phyloP scores from a whole-genome alignment of 2,888 invertebrate genomes.

The Drosophila borealis region DNA sequence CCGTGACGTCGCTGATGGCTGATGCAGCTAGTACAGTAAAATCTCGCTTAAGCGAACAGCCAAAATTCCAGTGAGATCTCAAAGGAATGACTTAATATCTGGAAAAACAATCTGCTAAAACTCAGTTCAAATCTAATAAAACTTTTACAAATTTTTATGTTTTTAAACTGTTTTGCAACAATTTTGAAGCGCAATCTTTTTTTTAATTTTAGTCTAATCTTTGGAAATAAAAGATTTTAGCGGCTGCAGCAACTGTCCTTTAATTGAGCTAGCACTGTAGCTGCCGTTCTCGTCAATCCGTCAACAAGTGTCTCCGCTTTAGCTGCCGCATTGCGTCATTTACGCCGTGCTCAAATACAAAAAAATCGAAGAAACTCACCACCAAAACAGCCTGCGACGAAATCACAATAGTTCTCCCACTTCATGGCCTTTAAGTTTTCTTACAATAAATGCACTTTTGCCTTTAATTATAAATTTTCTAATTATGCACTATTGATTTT shows the following conservation, averaged over 20 bases:
- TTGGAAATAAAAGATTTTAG: no score
- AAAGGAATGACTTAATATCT: neutral
- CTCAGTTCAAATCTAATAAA: no score
- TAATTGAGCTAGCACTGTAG: neutral
- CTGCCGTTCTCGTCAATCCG: neutral
- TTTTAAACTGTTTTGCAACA: no score
- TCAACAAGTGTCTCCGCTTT: constrained; percentile 57
- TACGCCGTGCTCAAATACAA: neutral
- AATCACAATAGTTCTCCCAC: constrained; percentile 85
- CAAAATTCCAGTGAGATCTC: no score
- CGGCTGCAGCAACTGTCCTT: neutral
- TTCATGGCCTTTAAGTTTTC: constrained; percentile 64
- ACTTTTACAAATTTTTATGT: no score
- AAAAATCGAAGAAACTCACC: constrained; percentile 83
- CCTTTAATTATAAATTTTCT: constrained; percentile 1
- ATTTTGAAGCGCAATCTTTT: no score
- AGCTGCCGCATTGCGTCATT: constrained; percentile 63
- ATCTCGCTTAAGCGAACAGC: neutral
- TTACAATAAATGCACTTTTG: constrained; percentile 29
- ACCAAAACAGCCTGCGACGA: constrained; percentile 87
- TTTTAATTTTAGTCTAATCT: no score
- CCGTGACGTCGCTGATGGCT: constrained; percentile 55
- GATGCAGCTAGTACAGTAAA: constrained; percentile 8
- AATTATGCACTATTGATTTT: constrained; percentile 58
- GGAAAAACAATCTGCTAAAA: no score